Conservation (phyloP, 2,113 vertebrate species). For the Tympanuchus pallidicinctus region DNA sequence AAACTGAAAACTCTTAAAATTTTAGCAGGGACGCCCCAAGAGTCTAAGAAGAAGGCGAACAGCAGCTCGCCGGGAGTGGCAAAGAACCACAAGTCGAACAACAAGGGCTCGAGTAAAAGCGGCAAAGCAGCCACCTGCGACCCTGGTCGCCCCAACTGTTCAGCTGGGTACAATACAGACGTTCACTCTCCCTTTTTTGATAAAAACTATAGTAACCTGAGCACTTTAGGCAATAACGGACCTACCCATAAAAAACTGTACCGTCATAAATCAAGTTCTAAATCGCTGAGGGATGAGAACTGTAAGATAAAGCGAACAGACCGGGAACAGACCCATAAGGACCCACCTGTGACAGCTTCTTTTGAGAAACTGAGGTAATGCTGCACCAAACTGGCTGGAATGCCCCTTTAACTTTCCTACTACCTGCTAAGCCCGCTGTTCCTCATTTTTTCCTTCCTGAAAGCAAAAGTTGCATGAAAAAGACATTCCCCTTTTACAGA, state of each 20-base stretch:
- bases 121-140: slow-evolving; percentile 86
- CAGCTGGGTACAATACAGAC: slow-evolving; percentile 79
- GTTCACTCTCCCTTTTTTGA: slow-evolving; percentile 88
- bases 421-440: slow-evolving; percentile 78
- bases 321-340: slow-evolving; percentile 92
- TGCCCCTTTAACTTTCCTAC: slow-evolving; percentile 84
- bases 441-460: slow-evolving; percentile 80
- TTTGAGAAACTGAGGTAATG: slow-evolving; percentile 99
- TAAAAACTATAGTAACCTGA: slow-evolving; percentile 92
- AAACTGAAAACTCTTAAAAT: slow-evolving; percentile 99
- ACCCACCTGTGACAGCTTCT: slow-evolving; percentile 94
- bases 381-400: slow-evolving; percentile 92
- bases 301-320: slow-evolving; percentile 94
- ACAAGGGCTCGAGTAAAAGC: slow-evolving; percentile 90
- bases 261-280: slow-evolving; percentile 98
- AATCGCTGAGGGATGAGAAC: slow-evolving; percentile 95
- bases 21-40: slow-evolving; percentile 92
- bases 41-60: slow-evolving; percentile 92
- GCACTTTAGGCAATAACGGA: slow-evolving; percentile 91
- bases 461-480: slow-evolving; percentile 96
- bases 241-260: slow-evolving; percentile 99
- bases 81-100: slow-evolving; percentile 88
- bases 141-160: slow-evolving; percentile 85
- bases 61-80: slow-evolving; percentile 78
- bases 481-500: slow-evolving; percentile 83